A percentile compares a stretch with the other conserved stretches of the same genome.
Conservation (phyloP, 2,113 vertebrate genomes). For the Blennius ocellaris region DNA sequence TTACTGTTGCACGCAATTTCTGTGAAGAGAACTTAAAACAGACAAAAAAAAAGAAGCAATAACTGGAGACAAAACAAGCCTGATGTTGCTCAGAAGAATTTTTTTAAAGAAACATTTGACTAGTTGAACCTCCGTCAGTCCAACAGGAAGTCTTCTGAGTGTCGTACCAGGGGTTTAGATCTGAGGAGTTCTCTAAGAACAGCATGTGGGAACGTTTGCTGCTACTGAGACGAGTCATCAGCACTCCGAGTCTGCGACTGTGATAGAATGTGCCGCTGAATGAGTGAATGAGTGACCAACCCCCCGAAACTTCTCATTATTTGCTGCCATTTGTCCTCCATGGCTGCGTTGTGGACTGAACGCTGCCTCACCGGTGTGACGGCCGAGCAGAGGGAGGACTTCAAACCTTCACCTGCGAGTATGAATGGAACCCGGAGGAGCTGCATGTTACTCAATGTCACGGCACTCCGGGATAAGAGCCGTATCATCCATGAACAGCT, state of each 20-base stretch:
- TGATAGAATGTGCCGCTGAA: conserved; percentile 41
- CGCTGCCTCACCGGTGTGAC: not conserved
- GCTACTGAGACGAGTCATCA: too few relatives aligned
- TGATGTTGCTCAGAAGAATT: too few relatives aligned
- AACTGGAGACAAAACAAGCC: too few relatives aligned
- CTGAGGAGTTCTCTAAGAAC: too few relatives aligned
- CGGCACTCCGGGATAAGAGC: conserved; percentile 6
- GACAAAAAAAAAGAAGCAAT: too few relatives aligned
- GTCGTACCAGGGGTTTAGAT: too few relatives aligned
- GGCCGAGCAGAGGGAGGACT: not conserved
- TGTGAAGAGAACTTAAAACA: too few relatives aligned
- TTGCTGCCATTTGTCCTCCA: conserved; percentile 20
- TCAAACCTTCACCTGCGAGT: not conserved
- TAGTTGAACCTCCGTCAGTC: too few relatives aligned
- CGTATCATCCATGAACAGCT: conserved; percentile 10
- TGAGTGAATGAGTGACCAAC: conserved; percentile 43
- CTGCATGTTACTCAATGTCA: not conserved
- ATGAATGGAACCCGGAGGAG: not conserved
- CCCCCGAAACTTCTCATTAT: not conserved
- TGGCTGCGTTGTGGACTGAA: conserved; percentile 16
- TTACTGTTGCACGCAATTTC: too few relatives aligned
- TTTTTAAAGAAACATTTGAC: too few relatives aligned
- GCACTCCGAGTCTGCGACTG: conserved; percentile 15
- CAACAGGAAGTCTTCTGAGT: conserved; percentile 7
- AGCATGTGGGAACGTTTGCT: too few relatives aligned